Base-by-base conservation (phyloP, 2,113 vertebrate genomes). In the Calyptommatus sinebrachiatus region DNA sequence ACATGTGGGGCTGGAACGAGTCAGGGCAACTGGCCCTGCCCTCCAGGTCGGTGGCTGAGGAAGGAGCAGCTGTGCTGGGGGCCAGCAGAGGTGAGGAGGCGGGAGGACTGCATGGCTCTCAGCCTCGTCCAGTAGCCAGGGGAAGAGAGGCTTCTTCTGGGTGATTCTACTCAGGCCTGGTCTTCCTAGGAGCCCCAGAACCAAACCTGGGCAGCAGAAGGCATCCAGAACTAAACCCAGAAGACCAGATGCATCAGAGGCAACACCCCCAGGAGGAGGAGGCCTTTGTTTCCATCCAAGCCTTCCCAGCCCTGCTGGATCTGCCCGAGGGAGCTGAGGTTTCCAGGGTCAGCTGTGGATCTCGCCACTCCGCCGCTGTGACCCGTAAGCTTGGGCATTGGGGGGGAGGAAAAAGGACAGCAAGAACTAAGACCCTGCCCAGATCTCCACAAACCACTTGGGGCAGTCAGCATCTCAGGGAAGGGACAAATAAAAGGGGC, bases 1-100 rank as follows among this genome's bases (percentile, higher is more conserved):
- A 99, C 2, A 5, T 95, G 75, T 99, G 98, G 98, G 98, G 98
- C 86, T 99, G 98, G 98, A 99, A 99, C 5, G 97, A 98, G 73
- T 96, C 96, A 0, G 98, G 98, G 0, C 98, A 99, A 89, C 93
- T 99, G 76, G 98, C 95, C 10, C 93, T 99, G 85, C 98, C 98
- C 57, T 92, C 93, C 69, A 95, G 85, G 31, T 57, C 20, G 0
- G 20, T 22, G 35, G 12, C 63, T 14, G 31, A 41, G 62, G 41
- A 26, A 10, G 18, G 11, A 24, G 69, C 5, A 4, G 7, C 45
- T 4, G 20, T 18, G 1, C 2, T 26, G 1, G 77, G 76, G 4
- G 0, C 7, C 0, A 22, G 41, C 0, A 8, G 88, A 71, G 95
- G 96, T 80, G 73, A 88, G 81, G 1, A 1, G 0, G 0, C 31